Conservation (phyloP, 2,888 invertebrate species). For the Harpagoxenus sublaevis region DNA sequence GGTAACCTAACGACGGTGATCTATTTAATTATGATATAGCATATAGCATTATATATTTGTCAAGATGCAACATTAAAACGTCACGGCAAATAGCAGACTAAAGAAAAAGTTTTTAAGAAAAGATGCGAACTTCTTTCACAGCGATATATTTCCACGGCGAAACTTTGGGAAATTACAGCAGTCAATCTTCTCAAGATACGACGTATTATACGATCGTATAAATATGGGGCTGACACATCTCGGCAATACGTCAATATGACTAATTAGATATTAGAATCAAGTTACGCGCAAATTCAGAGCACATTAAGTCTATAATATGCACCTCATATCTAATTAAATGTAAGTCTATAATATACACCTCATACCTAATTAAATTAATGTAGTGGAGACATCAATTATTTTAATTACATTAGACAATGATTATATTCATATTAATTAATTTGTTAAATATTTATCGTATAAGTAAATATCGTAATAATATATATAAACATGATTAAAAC, state of each 20-base stretch:
- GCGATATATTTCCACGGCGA: neutral
- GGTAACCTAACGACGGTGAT: neutral
- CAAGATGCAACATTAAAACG: neutral
- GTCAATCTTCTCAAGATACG: constrained; percentile 2
- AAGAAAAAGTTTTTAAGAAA: constrained; percentile 14
- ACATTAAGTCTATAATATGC: constrained; percentile 2
- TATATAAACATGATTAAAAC: neutral
- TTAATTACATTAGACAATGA: neutral
- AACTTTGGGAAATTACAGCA: constrained; percentile 20
- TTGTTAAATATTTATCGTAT: constrained; percentile 13
- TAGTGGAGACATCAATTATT: neutral
- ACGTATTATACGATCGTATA: neutral
- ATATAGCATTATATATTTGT: neutral
- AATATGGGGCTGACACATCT: constrained; percentile 6
- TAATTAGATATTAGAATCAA: constrained; percentile 12
- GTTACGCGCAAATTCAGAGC: constrained; percentile 20
- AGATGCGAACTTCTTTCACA: neutral
- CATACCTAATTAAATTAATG: neutral
- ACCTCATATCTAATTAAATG: neutral
- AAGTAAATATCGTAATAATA: neutral
- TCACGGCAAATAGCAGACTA: neutral
- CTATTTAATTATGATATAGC: neutral
- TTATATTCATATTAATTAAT: neutral
- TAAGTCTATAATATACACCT: neutral
- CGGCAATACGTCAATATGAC: neutral